Base-by-base conservation (phyloP, 2,797 vertebrate genomes). In the Phyllotis vaccarum region DNA sequence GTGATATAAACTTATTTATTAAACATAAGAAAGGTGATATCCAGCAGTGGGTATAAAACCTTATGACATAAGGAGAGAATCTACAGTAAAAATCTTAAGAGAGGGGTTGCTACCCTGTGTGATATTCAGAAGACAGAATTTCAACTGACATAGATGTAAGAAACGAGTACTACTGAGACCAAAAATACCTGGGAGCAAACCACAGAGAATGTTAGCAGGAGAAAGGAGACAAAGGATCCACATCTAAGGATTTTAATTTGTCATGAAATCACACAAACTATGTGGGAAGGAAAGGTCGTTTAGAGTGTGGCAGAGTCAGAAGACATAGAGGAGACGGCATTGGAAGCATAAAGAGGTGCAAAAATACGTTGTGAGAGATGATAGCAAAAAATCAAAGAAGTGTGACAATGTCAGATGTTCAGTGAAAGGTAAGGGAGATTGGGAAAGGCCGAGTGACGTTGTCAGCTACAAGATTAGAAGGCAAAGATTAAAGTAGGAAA, bases 71-170 rank as follows among this genome's bases (percentile, higher is more conserved):
- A 43, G 21, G n/a, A 62, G 5, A 34, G 2, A 60, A 87, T 68
- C 92, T 62, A 86, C 31, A 80, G 7, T 58, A 6, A 31, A 85
- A 29, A 16, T 68, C 76, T 93, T n/a, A 87, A 6, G 4, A 66
- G 31, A 49, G 0, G 4, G 19, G 19, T 66, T 68, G 31, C 11
- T 49, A 62, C 21, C 34, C 31, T 40, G 34, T 14, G 3, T 9
- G 29, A 10, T 83, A 21, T 76, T 86, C 62, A 54, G 31, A 29
- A 64, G 83, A 43, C 6, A 88, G 19, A 29, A 80, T 56, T 75
- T 37, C 31, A 1, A 68, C 0, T 17, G 66, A 58, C 0, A 31
- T 2, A 52, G 13, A 0, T 0, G 27, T 17, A 29, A 37, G 22
- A 46, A 76, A 80, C 17, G 91, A 85, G 21, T 19, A 21, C 2